Conservation (phyloP, 2,797 vertebrate species). For the Cheirogaleus major region DNA sequence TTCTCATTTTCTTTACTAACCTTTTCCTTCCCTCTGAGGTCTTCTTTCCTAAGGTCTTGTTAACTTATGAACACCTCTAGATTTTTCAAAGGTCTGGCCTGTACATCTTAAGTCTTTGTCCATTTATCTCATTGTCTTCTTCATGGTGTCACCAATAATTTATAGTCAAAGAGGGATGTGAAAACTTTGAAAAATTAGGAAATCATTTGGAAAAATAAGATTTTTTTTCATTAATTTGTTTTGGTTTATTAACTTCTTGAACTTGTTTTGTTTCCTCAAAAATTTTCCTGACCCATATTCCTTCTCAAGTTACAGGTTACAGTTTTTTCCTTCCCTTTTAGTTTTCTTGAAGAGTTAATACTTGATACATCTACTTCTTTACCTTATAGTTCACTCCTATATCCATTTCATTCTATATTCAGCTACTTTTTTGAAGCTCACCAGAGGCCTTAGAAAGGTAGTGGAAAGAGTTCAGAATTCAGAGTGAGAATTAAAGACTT, state of each 20-base stretch:
- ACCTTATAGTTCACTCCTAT: not conserved
- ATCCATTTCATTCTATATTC: not conserved
- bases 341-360: conserved; percentile 1
- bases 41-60: not conserved
- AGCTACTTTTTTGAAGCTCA: not conserved
- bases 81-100: not conserved
- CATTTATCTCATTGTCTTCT: not conserved
- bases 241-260: conserved; percentile 24
- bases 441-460: not conserved
- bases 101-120: not conserved
- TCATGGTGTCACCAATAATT: not conserved
- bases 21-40: not conserved
- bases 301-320: conserved; percentile 13
- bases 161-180: not conserved
- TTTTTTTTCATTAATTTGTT: not conserved
- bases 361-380: not conserved
- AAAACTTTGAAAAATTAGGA: not conserved
- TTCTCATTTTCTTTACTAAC: not conserved
- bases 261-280: not conserved
- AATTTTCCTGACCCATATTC: not conserved
- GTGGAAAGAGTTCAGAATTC: not conserved
- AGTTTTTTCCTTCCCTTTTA: conserved; percentile 2
- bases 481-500: not conserved
- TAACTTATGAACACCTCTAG: not conserved
- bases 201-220: not conserved